These are phyloP conservation scores for Ammospiza nelsoni DNA, from an alignment of 2,113 vertebrate genomes.

Conservation along the genomic window DNA sequence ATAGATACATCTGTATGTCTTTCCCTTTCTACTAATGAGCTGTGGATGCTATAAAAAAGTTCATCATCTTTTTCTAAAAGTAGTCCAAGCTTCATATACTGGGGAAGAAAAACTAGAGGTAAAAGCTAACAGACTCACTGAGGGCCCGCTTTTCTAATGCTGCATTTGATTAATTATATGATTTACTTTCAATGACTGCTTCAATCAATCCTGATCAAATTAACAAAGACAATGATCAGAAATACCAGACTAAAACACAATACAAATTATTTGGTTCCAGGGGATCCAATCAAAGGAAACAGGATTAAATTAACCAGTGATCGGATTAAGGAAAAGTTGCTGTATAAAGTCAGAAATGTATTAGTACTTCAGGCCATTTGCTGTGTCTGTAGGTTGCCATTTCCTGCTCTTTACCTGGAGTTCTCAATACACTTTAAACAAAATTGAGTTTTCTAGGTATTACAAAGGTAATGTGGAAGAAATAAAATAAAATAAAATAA, in stretches of 20 bases:
- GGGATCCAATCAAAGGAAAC: slow-evolving; percentile 57
- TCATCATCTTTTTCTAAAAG: background rate
- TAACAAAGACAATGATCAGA: slow-evolving; percentile 64
- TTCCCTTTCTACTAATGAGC: background rate
- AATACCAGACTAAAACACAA: slow-evolving; percentile 49
- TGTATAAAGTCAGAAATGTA: slow-evolving; percentile 34
- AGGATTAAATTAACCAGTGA: slow-evolving; percentile 63
- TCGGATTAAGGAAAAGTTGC: slow-evolving; percentile 50
- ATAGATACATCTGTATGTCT: no score
- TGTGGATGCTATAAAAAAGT: background rate
- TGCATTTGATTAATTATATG: slow-evolving; percentile 47
- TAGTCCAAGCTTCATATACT: background rate
- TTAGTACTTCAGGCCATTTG: background rate
- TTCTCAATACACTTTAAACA: background rate
- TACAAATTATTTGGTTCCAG: slow-evolving; percentile 65
- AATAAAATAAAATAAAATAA: background rate
- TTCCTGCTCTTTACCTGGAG: background rate
- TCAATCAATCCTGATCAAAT: slow-evolving; percentile 63
- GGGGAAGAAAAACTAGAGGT: background rate
- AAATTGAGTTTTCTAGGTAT: background rate
- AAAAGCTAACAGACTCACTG: background rate
- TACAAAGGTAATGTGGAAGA: background rate
- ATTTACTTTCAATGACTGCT: slow-evolving; percentile 59
- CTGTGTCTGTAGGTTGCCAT: background rate
- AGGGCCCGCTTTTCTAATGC: background rate